Base-by-base conservation (phyloP, 2,888 invertebrate species). In the Cosmia pyralina region DNA sequence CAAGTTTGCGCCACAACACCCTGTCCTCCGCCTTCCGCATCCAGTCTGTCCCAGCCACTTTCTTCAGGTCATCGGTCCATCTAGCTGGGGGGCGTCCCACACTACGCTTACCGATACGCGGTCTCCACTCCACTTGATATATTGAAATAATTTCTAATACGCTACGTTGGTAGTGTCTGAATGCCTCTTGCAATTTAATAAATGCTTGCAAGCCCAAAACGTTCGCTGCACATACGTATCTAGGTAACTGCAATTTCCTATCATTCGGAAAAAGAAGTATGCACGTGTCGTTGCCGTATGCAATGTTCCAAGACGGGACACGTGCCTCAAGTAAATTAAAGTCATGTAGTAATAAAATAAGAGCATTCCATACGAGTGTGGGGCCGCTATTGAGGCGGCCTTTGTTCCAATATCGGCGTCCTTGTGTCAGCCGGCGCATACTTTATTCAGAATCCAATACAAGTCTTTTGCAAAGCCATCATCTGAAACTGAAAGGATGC, bases 391-490 rank as follows among this genome's bases (percentile, higher is more conserved):
- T 7, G 81, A 53, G 41, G 64, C 53, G 34, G 58, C 69, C 28
- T 50, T 69, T 68, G 83, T 52, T 75, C 38, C 79, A 75, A 80
- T 83, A 81, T 79, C 34, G 17, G 2, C 55, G 64, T 50, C 59
- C 46, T 58, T 68, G 75, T 69, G n/a, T 70, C 83, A 83, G 68
- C 68, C 70, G 69, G 79, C 52, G 81, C 65, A 79, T 71, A 59
- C 66, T 79, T 75, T 81, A 81, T 83, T 83, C 69, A 71, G 59
- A 80, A 71, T 69, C 44, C 63, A 69, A 80, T 83, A 83, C 81
- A 58, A 74, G 19, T 22, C 67, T 68, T 69, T 57, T 57, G 50
- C 62, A 63, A 68, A 66, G 55, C 68, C 70, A 44, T 68, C 22
- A 68, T 57, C 46, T 58, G 58, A 67, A 53, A 63, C 57, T 58